Conservation (phyloP, 1,140 invertebrate species). For the Telenomus remus region DNA sequence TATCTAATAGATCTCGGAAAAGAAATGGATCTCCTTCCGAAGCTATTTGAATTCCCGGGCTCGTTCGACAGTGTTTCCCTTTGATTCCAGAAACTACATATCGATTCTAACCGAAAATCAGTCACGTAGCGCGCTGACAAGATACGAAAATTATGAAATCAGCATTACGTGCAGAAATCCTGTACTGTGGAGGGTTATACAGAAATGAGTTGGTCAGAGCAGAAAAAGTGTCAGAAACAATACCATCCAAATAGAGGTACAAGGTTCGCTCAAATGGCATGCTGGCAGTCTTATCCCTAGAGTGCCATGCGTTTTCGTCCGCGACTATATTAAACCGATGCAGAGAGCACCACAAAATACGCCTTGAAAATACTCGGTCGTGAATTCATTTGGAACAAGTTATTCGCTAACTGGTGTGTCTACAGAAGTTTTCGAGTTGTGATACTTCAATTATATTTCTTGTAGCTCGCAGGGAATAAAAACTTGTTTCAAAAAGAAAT, state of each 20-base stretch:
- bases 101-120: conserved; percentile 59
- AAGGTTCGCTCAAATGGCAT: conserved; percentile 53
- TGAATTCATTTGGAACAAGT: conserved; percentile 39
- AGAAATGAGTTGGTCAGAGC: conserved; percentile 32
- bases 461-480: too few species aligned
- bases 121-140: conserved; percentile 67
- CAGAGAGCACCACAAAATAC: conserved; percentile 13
- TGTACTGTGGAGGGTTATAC: conserved; percentile 30
- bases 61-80: conserved; percentile 28
- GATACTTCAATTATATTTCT: conserved; percentile 40
- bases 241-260: conserved; percentile 50
- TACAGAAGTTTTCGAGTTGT: conserved; percentile 15
- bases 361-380: conserved; percentile 10
- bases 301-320: conserved; percentile 58
- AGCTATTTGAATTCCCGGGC: conserved; percentile 39
- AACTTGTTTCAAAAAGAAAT: too few species aligned
- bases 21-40: conserved; percentile 24
- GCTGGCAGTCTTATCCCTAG: conserved; percentile 59
- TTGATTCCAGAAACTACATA: conserved; percentile 49
- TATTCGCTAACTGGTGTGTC: conserved; percentile 15
- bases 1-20: conserved; percentile 2
- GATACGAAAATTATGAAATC: conserved; percentile 74
- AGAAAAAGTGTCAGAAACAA: conserved; percentile 15
- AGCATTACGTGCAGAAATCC: conserved; percentile 68
- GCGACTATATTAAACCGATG: conserved; percentile 34